These are phyloP conservation scores for Phallusia fumigata DNA, from an alignment of 23 tunicate genomes.

Conservation along the genomic window DNA sequence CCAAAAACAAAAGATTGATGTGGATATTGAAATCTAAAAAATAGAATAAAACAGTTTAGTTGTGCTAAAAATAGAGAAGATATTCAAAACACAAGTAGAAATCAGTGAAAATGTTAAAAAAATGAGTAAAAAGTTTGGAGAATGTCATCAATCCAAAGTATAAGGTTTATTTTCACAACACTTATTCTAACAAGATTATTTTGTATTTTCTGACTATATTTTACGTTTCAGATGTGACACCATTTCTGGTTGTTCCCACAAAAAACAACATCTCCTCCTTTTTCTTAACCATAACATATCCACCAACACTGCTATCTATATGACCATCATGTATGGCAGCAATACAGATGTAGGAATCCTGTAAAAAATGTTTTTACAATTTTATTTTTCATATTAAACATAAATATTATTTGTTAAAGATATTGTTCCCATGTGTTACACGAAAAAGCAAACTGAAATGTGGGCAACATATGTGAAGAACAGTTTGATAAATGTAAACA, in stretches of 20 bases:
- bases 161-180: background rate
- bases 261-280: slow-evolving; percentile 53
- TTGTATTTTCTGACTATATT: background rate
- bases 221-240: slow-evolving; percentile 68
- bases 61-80: background rate
- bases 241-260: slow-evolving; percentile 69
- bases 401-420: no score
- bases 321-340: slow-evolving; percentile 95
- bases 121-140: background rate
- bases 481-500: background rate
- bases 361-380: background rate
- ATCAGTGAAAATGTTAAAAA: background rate
- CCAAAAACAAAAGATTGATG: slow-evolving; percentile 82
- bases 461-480: no score
- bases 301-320: slow-evolving; percentile 71
- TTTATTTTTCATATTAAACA: background rate
- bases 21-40: slow-evolving; percentile 61
- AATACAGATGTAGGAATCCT: slow-evolving; percentile 90
- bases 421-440: no score
- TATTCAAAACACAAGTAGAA: slow-evolving; percentile 11
- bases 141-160: background rate
- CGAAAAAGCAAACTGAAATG: no score
- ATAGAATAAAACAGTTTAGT: no score
- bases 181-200: background rate
- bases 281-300: slow-evolving; percentile 66